Evolutionary conservation across 2,888 invertebrate genomes (phyloP), one percentile per base, ranked within the genome.

Genomic region (Baccha elongata): DNA sequence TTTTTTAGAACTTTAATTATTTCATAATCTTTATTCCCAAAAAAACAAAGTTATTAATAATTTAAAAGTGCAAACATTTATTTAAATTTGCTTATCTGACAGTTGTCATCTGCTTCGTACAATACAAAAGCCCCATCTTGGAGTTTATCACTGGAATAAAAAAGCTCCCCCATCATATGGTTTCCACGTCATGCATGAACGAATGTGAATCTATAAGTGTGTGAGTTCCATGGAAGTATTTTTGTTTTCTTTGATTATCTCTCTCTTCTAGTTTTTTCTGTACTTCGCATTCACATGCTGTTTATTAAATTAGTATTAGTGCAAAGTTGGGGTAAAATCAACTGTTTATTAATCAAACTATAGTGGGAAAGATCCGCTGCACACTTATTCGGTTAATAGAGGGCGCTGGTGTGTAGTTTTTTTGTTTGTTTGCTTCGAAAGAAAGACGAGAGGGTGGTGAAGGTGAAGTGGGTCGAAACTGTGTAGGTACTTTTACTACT

Each of bases 401-500:
- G 83, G 83, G 68, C 83, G 83, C 78, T 83, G 21, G 19, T 48
- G 32, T 32, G 15, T 26, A 40, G 69, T 58, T 62, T 52, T 42
- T 2, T 10, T 42, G n/a, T n/a, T n/a, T n/a, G n/a, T n/a, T n/a
- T n/a, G n/a, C n/a, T 11, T n/a, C 42, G 11, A 29, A 40, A 32
- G 29, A 5, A 32, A 3, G 40, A 32, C 11, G 50, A 58, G 37
- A 23, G 37, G 58, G 23, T 13, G 48, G 50, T 44, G 58, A 48
- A 37, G 48, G 50, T 44, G 58, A 48, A 37, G 53, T 37, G 48
- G 53, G 67, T 23, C 53, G 15, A 53, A 53, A 35, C 29, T 10
- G 7, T 21, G 62, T 78, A 86, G 79, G 74, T 85, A 86, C 72
- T 86, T 85, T 80, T 85, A 84, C 68, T 87, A 86, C 87, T 87